Evolutionary conservation across 1,140 invertebrate genomes (phyloP).

Genomic region (Hyposmocoma kahamanoa): DNA sequence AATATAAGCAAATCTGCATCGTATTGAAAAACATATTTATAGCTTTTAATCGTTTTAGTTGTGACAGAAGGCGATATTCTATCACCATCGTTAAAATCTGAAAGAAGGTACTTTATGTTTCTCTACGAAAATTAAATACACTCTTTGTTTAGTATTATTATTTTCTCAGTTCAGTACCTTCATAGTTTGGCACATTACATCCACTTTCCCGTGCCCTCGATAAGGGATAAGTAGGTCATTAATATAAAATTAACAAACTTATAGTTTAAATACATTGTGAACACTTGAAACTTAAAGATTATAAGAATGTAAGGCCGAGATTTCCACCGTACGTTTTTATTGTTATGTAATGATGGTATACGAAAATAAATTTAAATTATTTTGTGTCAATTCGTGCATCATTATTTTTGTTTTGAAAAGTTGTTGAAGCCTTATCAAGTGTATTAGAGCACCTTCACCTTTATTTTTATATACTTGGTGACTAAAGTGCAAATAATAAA

Average conservation of each 20-base stretch:
- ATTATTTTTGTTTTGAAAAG: too few species aligned
- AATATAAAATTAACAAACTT: constrained; percentile 11
- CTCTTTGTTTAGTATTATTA: not conserved
- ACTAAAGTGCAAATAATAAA: too few species aligned
- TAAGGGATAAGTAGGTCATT: constrained; percentile 46
- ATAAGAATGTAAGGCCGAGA: too few species aligned
- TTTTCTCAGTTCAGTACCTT: constrained; percentile 5
- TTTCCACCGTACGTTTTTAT: too few species aligned
- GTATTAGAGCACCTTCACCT: too few species aligned
- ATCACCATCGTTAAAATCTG: constrained; percentile 17
- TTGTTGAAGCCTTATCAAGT: too few species aligned
- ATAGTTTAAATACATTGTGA: constrained; percentile 3
- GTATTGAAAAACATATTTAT: constrained; percentile 4
- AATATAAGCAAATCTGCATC: constrained; percentile 4
- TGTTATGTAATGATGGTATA: too few species aligned
- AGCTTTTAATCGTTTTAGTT: not conserved
- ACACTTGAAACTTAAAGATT: not conserved
- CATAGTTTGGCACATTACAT: constrained; percentile 38
- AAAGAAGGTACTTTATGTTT: not conserved
- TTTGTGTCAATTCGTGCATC: too few species aligned
- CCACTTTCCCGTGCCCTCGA: constrained; percentile 45
- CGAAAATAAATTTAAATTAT: too few species aligned
- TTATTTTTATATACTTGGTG: too few species aligned
- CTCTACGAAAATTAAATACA: not conserved
- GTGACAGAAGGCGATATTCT: constrained; percentile 16